phyloP scores from a whole-genome alignment of 2,797 vertebrate genomes.

The Mycteria americana region DNA sequence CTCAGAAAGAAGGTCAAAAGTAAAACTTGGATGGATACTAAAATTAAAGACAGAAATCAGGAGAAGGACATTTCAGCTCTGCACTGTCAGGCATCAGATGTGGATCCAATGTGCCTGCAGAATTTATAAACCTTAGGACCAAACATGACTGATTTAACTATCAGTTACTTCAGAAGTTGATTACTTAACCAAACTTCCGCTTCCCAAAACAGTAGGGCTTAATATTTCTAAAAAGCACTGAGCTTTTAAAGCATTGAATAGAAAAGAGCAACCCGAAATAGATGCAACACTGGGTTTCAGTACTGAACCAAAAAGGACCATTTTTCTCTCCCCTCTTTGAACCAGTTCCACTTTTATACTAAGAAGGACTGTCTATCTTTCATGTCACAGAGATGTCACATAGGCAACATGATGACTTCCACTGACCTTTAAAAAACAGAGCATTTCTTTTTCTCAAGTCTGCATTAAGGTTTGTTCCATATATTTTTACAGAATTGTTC shows the following conservation, averaged over 20 bases:
- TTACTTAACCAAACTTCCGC: not conserved
- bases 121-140: not conserved
- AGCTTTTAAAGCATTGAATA: not conserved
- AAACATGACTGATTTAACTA: not conserved
- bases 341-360: not conserved
- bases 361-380: not conserved
- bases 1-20: not conserved
- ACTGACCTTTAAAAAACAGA: not conserved
- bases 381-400: not conserved
- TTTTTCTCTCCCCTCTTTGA: not conserved
- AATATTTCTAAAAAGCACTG: not conserved
- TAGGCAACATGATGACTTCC: not conserved
- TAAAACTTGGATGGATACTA: not conserved
- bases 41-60: not conserved
- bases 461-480: not conserved
- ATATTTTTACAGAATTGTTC: not conserved
- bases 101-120: not conserved
- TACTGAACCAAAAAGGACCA: not conserved
- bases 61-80: not conserved
- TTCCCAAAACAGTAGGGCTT: not conserved
- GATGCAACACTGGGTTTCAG: not conserved
- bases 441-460: not conserved
- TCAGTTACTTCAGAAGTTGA: not conserved
- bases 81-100: accelerated
- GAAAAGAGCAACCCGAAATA: not conserved